Base-by-base conservation (phyloP, 30 jellyfish, hydroid and myxozoan species). In the Aurelia sp. region DNA sequence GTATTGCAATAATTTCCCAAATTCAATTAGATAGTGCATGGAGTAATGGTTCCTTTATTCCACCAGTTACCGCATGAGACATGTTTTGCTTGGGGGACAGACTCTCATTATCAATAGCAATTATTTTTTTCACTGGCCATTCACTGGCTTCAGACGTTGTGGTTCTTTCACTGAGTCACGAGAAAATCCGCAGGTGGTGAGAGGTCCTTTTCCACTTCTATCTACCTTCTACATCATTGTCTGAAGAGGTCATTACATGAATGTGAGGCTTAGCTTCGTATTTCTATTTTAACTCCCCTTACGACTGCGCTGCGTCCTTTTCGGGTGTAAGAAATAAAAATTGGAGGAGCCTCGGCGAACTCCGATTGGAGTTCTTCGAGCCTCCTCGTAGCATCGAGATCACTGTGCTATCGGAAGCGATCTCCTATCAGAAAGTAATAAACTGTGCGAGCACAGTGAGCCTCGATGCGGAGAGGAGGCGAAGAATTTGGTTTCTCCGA, bases 1-100 rank as follows among this genome's bases (percentile, higher is more conserved):
- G 75, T 83, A 83, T 83, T 70, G 86, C 92, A 83, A 83, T 83
- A 83, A 83, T 83, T 69, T 83, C 75, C 80, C 82, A 83, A 83
- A 83, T 83, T 83, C 80, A 72, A 83, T 83, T 83, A 83, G 67
- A 83, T 59, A 81, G 81, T 83, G 59, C 86, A 83, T 55, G 92
- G 92, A 83, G 80, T 27, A 58, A 71, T 83, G 92, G 82, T 65
- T 60, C 72, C 72, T 38, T 83, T 83, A 58, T 83, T 70, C 44
- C 15, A 4, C 51, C 61, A 31, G 41, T 83, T 63, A 72, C 92
- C 92, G 62, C 86, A 83, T 67, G 86, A 83, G 92, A 83, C 92
- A 17, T 69, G 63, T 61, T 83, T 83, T 69, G 51, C 86, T 83
- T 70, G 64, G 80, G 86, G 86, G 82, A 83, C 72, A 83, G 92